phyloP scores from a whole-genome alignment of 2,797 vertebrate genomes.

The Cyprinella venusta region DNA sequence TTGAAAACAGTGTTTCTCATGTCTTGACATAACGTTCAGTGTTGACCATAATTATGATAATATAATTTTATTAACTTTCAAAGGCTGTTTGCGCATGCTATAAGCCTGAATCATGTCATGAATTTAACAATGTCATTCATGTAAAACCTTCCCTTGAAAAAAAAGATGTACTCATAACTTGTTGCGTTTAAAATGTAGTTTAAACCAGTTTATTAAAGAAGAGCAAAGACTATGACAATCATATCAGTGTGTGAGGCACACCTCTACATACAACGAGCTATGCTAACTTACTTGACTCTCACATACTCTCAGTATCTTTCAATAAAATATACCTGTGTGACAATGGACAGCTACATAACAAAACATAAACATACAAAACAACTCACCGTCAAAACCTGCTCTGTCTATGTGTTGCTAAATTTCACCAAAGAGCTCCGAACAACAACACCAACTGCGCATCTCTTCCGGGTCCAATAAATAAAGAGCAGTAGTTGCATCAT shows the following conservation, averaged over 20 bases:
- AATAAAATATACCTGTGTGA: background rate
- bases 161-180: background rate
- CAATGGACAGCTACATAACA: background rate
- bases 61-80: background rate
- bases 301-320: background rate
- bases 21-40: background rate
- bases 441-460: background rate
- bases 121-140: background rate
- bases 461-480: conserved; percentile 38
- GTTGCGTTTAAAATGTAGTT: background rate
- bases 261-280: background rate
- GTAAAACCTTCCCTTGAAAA: background rate
- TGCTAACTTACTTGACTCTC: background rate
- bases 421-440: background rate
- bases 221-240: background rate
- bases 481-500: conserved; percentile 17
- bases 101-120: background rate
- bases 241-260: background rate
- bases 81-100: background rate
- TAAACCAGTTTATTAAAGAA: background rate
- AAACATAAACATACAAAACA: background rate
- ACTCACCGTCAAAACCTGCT: background rate
- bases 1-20: background rate
- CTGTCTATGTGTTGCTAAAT: background rate
- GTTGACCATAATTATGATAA: background rate